These are phyloP conservation scores for Metacarcinus magister DNA, from an alignment of 2,888 invertebrate genomes.

Conservation along the genomic window DNA sequence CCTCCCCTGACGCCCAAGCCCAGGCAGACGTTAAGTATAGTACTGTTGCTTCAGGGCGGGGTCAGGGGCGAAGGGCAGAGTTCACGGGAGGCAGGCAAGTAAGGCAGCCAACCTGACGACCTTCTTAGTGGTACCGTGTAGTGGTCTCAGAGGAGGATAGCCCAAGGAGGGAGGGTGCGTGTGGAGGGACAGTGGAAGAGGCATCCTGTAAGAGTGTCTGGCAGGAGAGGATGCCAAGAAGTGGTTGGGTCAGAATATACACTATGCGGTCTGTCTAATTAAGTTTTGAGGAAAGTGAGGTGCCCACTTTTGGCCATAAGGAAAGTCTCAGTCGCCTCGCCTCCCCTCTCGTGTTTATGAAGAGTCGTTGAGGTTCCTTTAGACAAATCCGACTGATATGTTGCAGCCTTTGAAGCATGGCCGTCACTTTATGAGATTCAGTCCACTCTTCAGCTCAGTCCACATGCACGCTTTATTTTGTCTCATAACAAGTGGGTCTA, in stretches of 20 bases:
- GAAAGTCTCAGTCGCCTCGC: background rate
- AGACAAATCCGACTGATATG: background rate
- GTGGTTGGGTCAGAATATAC: background rate
- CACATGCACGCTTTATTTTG: background rate
- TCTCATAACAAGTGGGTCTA: background rate
- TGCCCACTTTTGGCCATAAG: background rate
- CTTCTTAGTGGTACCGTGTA: background rate
- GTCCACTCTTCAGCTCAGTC: background rate
- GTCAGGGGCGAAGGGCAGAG: background rate
- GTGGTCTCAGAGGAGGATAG: background rate
- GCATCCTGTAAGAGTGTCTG: background rate
- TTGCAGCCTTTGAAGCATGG: background rate
- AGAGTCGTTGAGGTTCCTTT: background rate
- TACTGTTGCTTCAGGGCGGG: background rate
- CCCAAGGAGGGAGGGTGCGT: too few species aligned
- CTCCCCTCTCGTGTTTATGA: conserved; percentile 1
- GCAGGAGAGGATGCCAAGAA: background rate
- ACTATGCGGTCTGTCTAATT: background rate
- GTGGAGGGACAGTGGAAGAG: background rate
- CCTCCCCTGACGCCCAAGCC: background rate
- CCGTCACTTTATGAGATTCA: background rate
- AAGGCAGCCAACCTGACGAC: background rate
- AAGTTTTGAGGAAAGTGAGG: background rate
- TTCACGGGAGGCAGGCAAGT: background rate
- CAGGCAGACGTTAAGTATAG: background rate